Evolutionary conservation across 37 sponge, comb jelly and placozoan genomes (phyloP).

Genomic region (Agelas oroides): DNA sequence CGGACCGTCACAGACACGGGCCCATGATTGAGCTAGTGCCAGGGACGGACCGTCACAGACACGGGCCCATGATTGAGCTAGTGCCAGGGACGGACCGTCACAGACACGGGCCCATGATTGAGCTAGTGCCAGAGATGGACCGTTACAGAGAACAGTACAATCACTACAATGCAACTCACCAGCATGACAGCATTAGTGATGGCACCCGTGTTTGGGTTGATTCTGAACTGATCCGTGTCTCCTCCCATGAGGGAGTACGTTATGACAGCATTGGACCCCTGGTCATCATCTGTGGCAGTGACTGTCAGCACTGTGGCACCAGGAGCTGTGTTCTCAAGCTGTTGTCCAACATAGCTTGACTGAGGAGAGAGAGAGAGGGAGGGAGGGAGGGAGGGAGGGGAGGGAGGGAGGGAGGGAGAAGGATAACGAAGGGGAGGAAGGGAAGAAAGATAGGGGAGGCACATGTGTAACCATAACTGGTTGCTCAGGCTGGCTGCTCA

Average conservation of each 20-base stretch:
- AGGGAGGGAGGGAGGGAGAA: neutral
- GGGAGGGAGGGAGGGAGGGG: neutral
- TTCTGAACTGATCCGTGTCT: slow-evolving; percentile 16
- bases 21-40: too few species aligned
- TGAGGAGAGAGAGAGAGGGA: neutral
- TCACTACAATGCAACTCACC: too few species aligned
- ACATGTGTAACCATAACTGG: too few species aligned
- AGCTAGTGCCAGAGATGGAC: too few species aligned
- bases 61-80: too few species aligned
- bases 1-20: too few species aligned
- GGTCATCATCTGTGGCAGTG: slow-evolving; percentile 56
- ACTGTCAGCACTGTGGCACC: slow-evolving; percentile 48
- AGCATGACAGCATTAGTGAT: slow-evolving; percentile 9
- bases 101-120: too few species aligned
- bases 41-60: too few species aligned
- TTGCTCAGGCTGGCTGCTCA: too few species aligned
- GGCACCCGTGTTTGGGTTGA: slow-evolving; percentile 30
- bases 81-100: too few species aligned
- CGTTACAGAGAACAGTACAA: too few species aligned
- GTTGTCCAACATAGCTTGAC: slow-evolving; percentile 11
- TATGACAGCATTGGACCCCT: slow-evolving; percentile 21
- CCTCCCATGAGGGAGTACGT: slow-evolving; percentile 26
- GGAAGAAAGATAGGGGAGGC: too few species aligned
- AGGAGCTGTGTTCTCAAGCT: slow-evolving; percentile 22
- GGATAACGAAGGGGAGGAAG: neutral